These are phyloP conservation scores for Allacma fusca DNA, from an alignment of 2,888 invertebrate genomes.

Conservation along the genomic window DNA sequence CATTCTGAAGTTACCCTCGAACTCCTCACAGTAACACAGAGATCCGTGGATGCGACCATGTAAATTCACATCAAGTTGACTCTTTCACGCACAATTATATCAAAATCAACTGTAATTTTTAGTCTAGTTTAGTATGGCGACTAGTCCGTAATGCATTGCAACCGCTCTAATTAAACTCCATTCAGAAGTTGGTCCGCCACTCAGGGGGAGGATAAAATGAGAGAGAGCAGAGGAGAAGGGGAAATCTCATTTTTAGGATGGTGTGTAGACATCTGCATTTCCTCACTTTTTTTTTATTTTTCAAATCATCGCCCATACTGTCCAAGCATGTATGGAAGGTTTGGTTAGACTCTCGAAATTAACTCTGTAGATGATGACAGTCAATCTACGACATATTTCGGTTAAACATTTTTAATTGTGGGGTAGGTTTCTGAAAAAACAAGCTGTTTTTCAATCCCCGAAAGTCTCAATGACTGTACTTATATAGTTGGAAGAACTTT, in stretches of 20 bases:
- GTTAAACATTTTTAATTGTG: too few species aligned
- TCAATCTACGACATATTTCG: too few species aligned
- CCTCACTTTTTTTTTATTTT: neutral
- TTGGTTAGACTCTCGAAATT: too few species aligned
- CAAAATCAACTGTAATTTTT: neutral
- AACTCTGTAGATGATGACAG: too few species aligned
- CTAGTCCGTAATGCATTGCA: neutral
- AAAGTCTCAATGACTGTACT: too few species aligned
- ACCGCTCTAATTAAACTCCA: neutral
- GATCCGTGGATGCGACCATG: neutral
- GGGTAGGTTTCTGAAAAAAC: too few species aligned
- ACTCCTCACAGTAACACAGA: neutral
- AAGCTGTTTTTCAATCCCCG: too few species aligned
- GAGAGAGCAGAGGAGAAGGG: neutral
- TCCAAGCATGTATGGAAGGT: neutral
- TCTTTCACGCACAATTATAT: conserved; percentile 9
- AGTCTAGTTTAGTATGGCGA: neutral
- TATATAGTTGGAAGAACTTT: too few species aligned
- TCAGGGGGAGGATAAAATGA: neutral
- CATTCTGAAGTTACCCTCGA: conserved; percentile 21
- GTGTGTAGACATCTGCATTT: neutral
- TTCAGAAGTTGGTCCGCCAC: neutral
- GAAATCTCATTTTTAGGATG: neutral
- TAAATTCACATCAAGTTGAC: neutral
- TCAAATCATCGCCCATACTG: conserved; percentile 11